A percentile compares a stretch with the other conserved stretches of the same genome.
Conservation (phyloP, 1,140 invertebrate species). For the Drosophila triauraria region DNA sequence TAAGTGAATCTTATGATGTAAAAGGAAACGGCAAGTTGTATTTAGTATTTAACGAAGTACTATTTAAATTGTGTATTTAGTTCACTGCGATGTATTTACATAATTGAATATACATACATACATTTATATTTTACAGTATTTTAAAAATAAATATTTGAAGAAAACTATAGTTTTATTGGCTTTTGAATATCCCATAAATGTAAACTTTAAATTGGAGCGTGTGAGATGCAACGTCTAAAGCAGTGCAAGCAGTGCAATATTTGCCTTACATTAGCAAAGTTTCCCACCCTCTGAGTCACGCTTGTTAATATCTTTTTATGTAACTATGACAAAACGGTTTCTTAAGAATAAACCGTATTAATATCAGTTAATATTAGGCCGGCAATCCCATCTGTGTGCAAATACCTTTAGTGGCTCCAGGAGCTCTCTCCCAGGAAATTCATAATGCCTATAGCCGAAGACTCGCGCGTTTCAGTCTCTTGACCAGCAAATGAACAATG, state of each 20-base stretch:
- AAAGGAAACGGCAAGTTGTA: conserved; percentile 65
- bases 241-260: background rate
- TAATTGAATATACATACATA: conserved; percentile 44
- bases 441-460: too few species aligned
- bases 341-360: too few species aligned
- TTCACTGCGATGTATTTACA: conserved; percentile 70
- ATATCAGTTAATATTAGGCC: too few species aligned
- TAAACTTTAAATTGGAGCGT: too few species aligned
- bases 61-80: conserved; percentile 71
- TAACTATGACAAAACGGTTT: too few species aligned
- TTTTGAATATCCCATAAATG: background rate
- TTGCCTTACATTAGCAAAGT: background rate
- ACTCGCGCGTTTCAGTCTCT: too few species aligned
- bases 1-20: conserved; percentile 66
- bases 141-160: conserved; percentile 67
- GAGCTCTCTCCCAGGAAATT: too few species aligned
- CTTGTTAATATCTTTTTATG: too few species aligned
- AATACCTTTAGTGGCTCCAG: too few species aligned
- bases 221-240: background rate
- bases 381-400: too few species aligned
- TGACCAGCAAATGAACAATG: too few species aligned
- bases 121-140: conserved; percentile 78
- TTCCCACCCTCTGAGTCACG: too few species aligned
- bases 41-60: conserved; percentile 72
- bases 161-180: background rate